Evolutionary conservation across 2,797 vertebrate species (phyloP), one percentile per base, ranked within the genome.

Genomic region (Danio tinwini): DNA sequence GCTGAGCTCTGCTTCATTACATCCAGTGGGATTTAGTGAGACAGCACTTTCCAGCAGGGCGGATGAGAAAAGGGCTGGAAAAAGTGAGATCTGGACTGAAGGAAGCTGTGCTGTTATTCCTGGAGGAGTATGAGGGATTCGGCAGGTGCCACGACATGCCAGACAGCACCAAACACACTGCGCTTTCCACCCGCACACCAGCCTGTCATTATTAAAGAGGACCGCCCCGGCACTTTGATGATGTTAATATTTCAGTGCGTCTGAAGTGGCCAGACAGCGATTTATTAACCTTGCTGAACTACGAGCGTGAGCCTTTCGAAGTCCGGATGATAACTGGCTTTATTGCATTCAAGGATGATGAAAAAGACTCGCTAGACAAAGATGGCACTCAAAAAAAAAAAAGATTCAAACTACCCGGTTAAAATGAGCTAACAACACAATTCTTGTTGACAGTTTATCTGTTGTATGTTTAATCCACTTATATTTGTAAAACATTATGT

Each of bases 41-140:
- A 83, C 62, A 9, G 85, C 65, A 85, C 63, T 92, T 91, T 91
- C 88, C 82, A 76, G 81, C 65, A 79, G 80, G 63, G 44, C 56
- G 59, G 78, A 83, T 87, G 88, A 91, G 87, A 47, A 44, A 69
- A 70, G 49, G 45, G 50, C 85, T 90, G 83, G 92, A 92, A 92
- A 92, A 87, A 85, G 21, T 87, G 81, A 88, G 82, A 37, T 56
- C 37, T 76, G 74, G 16, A 61, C 6, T 29, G 39, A n/a, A 6
- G 53, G 45, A 74, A 45, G 19, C 45, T 17, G 42, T 78, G 37
- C 42, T 16, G 2, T 69, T 58, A 67, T 76, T 78, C 58, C 78
- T 49, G 49, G 13, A 63, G 44, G 39, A 16, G 12, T 52, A 55
- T 16, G 74, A 49, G 40, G 62, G n/a, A 2, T 39, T 58, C 59